Base-by-base conservation (phyloP, 2,888 invertebrate species). In the Acanthosoma haemorrhoidale region DNA sequence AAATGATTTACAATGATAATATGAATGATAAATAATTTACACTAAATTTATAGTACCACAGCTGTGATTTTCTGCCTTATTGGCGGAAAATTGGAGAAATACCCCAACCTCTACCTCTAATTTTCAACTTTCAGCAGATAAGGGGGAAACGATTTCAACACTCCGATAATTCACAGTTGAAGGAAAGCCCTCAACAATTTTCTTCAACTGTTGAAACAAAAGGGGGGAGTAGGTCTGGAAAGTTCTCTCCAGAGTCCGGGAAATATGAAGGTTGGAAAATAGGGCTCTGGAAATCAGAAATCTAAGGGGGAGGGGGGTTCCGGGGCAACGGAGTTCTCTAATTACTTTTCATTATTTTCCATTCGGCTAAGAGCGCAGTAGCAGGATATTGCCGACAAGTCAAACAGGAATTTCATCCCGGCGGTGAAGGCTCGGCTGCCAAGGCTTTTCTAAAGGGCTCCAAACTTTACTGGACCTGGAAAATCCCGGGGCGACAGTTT, bases 321-420 rank as follows among this genome's bases (percentile, higher is more conserved):
- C n/a, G n/a, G n/a, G 51, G 58, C 57, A 59, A 43, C 51, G 34
- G 68, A 64, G 68, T 60, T 69, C 69, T 39, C 71, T 71, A 69
- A 71, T 71, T 71, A 71, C 71, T 71, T 71, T 71, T 69, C 71
- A 71, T 71, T 71, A 71, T 71, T 71, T 71, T 71, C 71, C 69
- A 71, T 69, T 64, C 68, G 64, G 63, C 63, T 13, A 41, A 39
- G 29, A 15, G 60, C 32, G 34, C 60, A 60, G 60, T 34, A 32
- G 32, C 29, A 21, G 64, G 64, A 64, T 64, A 64, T 64, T 64
- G 43, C 41, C 39, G 64, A 29, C 64, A 64, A 64, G 64, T 64
- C 64, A 43, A 64, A 64, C 64, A 64, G 64, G 41, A 64, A 64
- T 64, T 64, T 64, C 64, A 64, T 64, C 64, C 64, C 38, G 36